A percentile compares a stretch with the other conserved stretches of the same genome.
Evolutionary conservation across 1,140 invertebrate genomes (phyloP).

Genomic region (Scaptomyza hsui): DNA sequence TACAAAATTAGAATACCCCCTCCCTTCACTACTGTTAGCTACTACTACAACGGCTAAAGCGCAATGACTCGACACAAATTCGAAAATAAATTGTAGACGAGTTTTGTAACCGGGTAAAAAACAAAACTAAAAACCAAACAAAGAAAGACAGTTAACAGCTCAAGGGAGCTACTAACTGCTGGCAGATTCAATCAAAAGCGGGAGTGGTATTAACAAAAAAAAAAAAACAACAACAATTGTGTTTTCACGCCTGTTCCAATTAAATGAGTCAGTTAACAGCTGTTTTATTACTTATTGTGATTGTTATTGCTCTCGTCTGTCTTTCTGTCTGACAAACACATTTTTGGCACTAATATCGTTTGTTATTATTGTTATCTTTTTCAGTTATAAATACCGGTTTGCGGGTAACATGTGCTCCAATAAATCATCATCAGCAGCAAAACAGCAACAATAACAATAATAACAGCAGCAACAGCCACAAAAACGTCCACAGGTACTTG

Average conservation of each 20-base stretch:
- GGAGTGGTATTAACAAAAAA: background rate
- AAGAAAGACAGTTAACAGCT: constrained; percentile 64
- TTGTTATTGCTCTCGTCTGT: constrained; percentile 30
- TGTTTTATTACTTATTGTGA: constrained; percentile 45
- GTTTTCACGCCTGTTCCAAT: constrained; percentile 32
- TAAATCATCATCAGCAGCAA: constrained; percentile 44
- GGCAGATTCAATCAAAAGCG: constrained; percentile 9
- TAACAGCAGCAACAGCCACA: background rate
- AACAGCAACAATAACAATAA: background rate
- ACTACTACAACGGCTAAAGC: constrained; percentile 16
- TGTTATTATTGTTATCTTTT: constrained; percentile 15
- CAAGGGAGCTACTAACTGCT: constrained; percentile 32
- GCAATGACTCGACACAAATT: constrained; percentile 64
- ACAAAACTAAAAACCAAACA: constrained; percentile 10
- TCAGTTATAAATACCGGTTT: constrained; percentile 80
- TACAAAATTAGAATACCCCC: background rate
- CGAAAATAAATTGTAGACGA: constrained; percentile 42
- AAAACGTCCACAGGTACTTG: constrained; percentile 42
- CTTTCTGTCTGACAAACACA: constrained; percentile 25
- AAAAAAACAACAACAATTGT: background rate
- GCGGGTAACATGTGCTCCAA: constrained; percentile 53
- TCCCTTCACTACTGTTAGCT: background rate
- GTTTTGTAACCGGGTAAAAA: constrained; percentile 68
- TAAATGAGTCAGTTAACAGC: constrained; percentile 62
- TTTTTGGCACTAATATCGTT: constrained; percentile 77